Evolutionary conservation across 2,888 invertebrate genomes (phyloP), one percentile per base, ranked within the genome.

Genomic region (Netelia melanura): DNA sequence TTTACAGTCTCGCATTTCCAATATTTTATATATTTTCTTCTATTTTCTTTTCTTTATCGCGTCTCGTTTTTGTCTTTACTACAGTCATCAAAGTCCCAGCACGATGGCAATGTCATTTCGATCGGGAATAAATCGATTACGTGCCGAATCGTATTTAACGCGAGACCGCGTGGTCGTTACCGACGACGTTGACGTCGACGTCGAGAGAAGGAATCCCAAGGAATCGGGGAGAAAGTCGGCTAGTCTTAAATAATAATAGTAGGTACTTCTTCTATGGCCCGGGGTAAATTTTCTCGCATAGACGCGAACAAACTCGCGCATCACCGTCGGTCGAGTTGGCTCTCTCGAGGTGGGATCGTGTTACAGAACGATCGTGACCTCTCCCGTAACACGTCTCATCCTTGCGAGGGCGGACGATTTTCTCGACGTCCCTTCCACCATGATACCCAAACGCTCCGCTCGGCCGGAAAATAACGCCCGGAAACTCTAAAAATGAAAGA

Each of bases 181-280:
- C 44, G 79, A 52, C 54, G 25, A 76, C 48, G 62, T 52, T 64
- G 62, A 75, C 56, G 56, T 58, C 65, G 76, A 72, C 65, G 81
- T 62, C n/a, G 70, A 80, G 83, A 77, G 67, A 43, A 52, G 76
- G 85, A 83, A 81, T 86, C 86, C 64, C 85, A 67, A 79, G 83
- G 83, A 86, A 86, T 85, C 80, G 65, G 74, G 85, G 87, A 87
- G 87, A 87, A 87, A 87, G 87, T 87, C 78, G 62, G 81, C 65
- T 81, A 74, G 79, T 82, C 86, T 85, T 82, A 72, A 84, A 84
- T 87, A 83, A 86, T 85, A 87, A 86, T 81, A 72, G 82, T 74
- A 78, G 77, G 77, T 83, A 80, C 83, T 70, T 81, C 61, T 76
- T 44, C 71, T 79, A 80, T 83, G 76, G 81, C 68, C 64, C 74